Evolutionary conservation across 2,797 vertebrate species (phyloP).

Genomic region (Danio aesculapii): DNA sequence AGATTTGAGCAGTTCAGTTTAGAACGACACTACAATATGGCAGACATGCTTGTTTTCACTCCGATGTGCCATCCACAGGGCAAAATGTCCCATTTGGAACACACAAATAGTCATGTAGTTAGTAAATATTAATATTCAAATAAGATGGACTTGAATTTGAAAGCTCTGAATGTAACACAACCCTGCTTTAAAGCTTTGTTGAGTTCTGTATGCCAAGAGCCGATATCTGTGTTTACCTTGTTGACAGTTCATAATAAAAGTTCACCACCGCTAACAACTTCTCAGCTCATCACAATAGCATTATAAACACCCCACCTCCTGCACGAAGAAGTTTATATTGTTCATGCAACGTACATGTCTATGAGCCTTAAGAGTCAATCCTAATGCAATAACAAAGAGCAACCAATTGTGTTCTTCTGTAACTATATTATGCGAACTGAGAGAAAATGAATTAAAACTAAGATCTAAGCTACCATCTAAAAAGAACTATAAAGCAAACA

Average conservation of each 20-base stretch:
- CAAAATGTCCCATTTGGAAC: no score
- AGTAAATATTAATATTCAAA: no score
- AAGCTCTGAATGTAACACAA: not conserved
- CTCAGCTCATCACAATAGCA: not conserved
- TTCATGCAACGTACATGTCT: not conserved
- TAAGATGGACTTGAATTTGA: no score
- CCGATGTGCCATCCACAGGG: no score
- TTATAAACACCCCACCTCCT: not conserved
- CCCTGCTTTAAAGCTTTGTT: not conserved
- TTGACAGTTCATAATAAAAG: not conserved
- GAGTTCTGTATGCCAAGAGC: not conserved
- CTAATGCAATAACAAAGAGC: not conserved
- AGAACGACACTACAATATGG: no score
- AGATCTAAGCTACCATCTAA: not conserved
- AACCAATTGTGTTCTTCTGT: slow-evolving; percentile 10
- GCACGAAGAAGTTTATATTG: not conserved
- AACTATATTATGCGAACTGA: not conserved
- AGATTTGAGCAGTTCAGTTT: no score
- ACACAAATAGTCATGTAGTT: no score
- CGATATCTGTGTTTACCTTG: not conserved
- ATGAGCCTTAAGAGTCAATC: slow-evolving; percentile 16
- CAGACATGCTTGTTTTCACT: no score
- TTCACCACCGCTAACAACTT: not conserved
- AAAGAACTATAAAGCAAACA: not conserved
- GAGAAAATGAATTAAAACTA: not conserved